Evolutionary conservation across 2,888 invertebrate genomes (phyloP).

Genomic region (Hypomecis atomaria): DNA sequence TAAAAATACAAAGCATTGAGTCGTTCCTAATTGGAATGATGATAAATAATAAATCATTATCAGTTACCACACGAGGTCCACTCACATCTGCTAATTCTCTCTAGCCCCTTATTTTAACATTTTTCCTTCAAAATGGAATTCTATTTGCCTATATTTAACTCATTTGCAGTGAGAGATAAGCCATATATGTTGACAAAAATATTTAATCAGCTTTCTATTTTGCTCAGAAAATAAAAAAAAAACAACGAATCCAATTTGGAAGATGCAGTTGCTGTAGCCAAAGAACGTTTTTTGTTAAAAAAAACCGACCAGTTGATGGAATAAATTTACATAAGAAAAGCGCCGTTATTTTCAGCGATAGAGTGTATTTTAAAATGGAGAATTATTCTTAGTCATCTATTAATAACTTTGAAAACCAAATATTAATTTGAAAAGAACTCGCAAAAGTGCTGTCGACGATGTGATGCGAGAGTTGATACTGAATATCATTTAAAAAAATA

Average conservation of each 20-base stretch:
- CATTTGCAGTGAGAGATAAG: background rate
- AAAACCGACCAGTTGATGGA: conserved; percentile 38
- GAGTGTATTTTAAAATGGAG: conserved; percentile 26
- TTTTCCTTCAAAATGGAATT: background rate
- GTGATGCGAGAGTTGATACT: background rate
- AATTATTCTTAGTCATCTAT: conserved; percentile 27
- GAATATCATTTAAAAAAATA: too few species aligned
- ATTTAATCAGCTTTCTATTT: conserved; percentile 22
- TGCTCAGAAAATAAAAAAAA: conserved; percentile 25
- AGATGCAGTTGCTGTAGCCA: conserved; percentile 35
- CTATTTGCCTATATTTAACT: background rate
- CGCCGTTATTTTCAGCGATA: conserved; percentile 27
- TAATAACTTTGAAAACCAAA: conserved; percentile 15
- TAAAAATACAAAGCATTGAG: too few species aligned
- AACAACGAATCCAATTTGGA: conserved; percentile 36
- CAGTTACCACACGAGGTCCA: too few species aligned
- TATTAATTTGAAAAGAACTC: conserved; percentile 1
- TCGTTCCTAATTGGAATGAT: too few species aligned
- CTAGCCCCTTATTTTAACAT: too few species aligned
- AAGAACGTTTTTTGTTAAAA: conserved; percentile 35
- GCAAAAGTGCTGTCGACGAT: background rate
- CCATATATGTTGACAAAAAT: conserved; percentile 13
- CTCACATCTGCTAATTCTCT: too few species aligned
- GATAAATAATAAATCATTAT: too few species aligned
- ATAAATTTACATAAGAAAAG: conserved; percentile 42